Evolutionary conservation across 2,113 vertebrate species (phyloP).

Genomic region (Varanus salvator): DNA sequence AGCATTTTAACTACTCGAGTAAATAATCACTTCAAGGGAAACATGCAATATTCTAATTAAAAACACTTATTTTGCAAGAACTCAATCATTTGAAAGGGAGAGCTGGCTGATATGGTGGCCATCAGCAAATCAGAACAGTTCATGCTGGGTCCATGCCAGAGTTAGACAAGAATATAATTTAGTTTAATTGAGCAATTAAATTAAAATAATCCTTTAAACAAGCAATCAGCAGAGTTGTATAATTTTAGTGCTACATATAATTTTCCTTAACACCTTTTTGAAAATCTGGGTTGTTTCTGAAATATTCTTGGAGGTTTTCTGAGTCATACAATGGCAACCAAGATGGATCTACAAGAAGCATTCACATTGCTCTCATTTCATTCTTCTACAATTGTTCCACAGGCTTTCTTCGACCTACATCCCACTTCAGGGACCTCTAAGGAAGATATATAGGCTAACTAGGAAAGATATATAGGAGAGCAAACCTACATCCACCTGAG

Average conservation of each 20-base stretch:
- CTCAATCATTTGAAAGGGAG: not conserved
- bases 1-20: not conserved
- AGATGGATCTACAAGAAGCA: not conserved
- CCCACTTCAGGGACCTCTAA: not conserved
- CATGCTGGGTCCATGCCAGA: not conserved
- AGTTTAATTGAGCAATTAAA: slow-evolving; percentile 26
- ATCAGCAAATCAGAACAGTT: not conserved
- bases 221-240: slow-evolving; percentile 15
- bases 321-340: not conserved
- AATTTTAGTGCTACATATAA: slow-evolving; percentile 3
- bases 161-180: slow-evolving; percentile 10
- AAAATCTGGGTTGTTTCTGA: not conserved
- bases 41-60: slow-evolving; percentile 15
- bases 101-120: not conserved
- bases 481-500: no score
- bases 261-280: slow-evolving; percentile 20
- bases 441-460: no score
- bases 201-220: slow-evolving; percentile 25
- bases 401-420: not conserved
- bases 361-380: not conserved
- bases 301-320: not conserved
- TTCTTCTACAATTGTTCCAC: not conserved
- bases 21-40: slow-evolving; percentile 10
- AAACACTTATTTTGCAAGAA: not conserved
- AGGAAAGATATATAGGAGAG: no score